Evolutionary conservation across 2,888 invertebrate species (phyloP).

Genomic region (Monopis laevigella): DNA sequence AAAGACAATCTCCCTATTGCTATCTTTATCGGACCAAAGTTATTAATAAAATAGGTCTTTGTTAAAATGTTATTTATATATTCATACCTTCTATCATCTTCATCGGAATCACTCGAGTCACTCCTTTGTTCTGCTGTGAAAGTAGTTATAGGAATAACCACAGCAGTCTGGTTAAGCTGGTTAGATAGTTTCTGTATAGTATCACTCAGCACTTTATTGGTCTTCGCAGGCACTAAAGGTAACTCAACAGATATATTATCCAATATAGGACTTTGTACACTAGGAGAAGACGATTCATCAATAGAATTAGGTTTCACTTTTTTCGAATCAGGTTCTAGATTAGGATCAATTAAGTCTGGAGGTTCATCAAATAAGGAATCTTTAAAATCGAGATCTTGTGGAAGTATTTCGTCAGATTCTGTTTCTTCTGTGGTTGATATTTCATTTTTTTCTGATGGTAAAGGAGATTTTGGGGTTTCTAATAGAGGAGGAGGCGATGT

Average conservation of each 20-base stretch:
- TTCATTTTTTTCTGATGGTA: slow-evolving; percentile 27
- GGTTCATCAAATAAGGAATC: slow-evolving; percentile 53
- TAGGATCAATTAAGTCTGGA: slow-evolving; percentile 41
- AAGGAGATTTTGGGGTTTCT: slow-evolving; percentile 35
- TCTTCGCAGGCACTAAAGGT: slow-evolving; percentile 47
- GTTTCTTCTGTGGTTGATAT: slow-evolving; percentile 27
- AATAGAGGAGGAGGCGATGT: slow-evolving; percentile 54
- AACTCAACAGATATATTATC: slow-evolving; percentile 54
- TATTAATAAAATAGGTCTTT: too few relatives aligned
- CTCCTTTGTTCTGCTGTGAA: slow-evolving; percentile 48
- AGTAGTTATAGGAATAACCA: slow-evolving; percentile 34
- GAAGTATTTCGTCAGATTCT: slow-evolving; percentile 29
- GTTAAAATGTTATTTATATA: too few relatives aligned
- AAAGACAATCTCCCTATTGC: too few relatives aligned
- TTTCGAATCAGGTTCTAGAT: slow-evolving; percentile 40
- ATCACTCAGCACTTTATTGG: slow-evolving; percentile 69
- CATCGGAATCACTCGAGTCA: slow-evolving; percentile 57
- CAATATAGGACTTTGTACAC: slow-evolving; percentile 46
- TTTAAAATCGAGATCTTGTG: slow-evolving; percentile 33
- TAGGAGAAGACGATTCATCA: slow-evolving; percentile 40
- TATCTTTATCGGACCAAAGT: too few relatives aligned
- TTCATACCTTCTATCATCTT: slow-evolving; percentile 57
- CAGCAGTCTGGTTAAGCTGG: slow-evolving; percentile 53
- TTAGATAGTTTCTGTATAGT: slow-evolving; percentile 70
- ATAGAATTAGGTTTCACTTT: slow-evolving; percentile 31